Base-by-base conservation (phyloP, 2,113 vertebrate genomes). In the Anolis carolinensis region DNA sequence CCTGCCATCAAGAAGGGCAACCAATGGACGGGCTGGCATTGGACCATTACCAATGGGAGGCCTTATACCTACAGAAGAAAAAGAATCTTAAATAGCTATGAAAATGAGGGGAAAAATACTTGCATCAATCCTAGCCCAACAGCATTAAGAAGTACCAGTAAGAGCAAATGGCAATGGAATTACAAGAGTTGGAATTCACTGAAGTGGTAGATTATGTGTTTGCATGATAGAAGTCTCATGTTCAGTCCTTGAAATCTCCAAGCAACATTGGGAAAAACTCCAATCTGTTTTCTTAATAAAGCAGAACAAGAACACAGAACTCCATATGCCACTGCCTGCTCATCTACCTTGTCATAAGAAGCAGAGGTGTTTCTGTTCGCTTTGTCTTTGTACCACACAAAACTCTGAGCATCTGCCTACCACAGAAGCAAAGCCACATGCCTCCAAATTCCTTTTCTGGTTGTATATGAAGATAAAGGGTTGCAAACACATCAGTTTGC, bases 41-140 rank as follows among this genome's bases (percentile, higher is more conserved):
- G 97, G 97, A 91, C 97, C 97, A 89, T 98, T 98, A 86, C 98
- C 95, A 93, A 97, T 97, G 8, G 98, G 97, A 91, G 98, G 97
- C 93, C 98, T 96, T 92, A 98, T 98, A 93, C 98, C 98, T 98
- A 88, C 67, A 50, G 34, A 75, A 65, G 50, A 63, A 87, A 81
- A 81, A 39, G 79, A 93, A 78, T 55, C 71, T 85, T 18, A 14
- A 83, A 25, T 4, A 32, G 77, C 4, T 0, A 4, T 74, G 52
- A 79, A 88, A 2, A 5, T 1, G 30, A 72, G 9, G 68, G n/a
- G 82, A 34, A 5, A 2, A 27, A n/a, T 67, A n/a, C 68, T 72
- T 73, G 18, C 20, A 16, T 36, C n/a, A 63, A 55, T n/a, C 39
- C 72, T 39, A 70, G 65, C 44, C 44, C 34, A 86, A 0, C 4